Evolutionary conservation across 1,140 invertebrate genomes (phyloP), one percentile per base, ranked within the genome.

Genomic region (Drosophila persimilis): DNA sequence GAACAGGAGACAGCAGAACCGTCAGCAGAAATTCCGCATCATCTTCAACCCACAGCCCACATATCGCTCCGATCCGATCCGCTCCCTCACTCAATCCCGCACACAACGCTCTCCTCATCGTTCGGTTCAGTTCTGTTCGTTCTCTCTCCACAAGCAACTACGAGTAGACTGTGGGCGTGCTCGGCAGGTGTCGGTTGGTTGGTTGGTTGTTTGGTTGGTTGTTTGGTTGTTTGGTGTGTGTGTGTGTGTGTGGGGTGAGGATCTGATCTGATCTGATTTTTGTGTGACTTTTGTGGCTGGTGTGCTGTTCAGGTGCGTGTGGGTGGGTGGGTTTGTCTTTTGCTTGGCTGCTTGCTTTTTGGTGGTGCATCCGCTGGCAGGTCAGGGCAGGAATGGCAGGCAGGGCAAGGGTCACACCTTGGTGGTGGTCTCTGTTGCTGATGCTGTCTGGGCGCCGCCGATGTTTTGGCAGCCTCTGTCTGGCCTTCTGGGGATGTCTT

Each of bases 381-480:
- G 35, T 39, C 35, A 39, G 35, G 35, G 11, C 11, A 39, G 35
- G 9, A 39, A 11, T 39, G 35, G 35, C 35, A 35, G 35, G 35
- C 35, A 39, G 35, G 31, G 31, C 31, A 35, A 41, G 43, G 64
- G 15, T 54, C 48, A 26, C 24, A 26, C 24, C 24, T 26, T 26
- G 24, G 24, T 26, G 44, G 31, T 47, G 45, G 22, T 61, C 60
- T 57, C 61, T 73, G 69, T 69, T 73, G 73, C 73, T 77, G 73
- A 39, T 39, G 11, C 35, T 39, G 35, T 39, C 72, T 65, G 63
- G 57, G 47, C 29, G 60, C 72, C 74, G 75, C 64, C 53, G 63
- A 46, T 62, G 74, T 74, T 65, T 77, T 77, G 70, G 72, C 75
- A 55, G 73, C 69, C 73, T 66, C 69, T 31, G 8, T 66, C 69